Base-by-base conservation (phyloP, 1,140 invertebrate species). In the Phthorimaea operculella region DNA sequence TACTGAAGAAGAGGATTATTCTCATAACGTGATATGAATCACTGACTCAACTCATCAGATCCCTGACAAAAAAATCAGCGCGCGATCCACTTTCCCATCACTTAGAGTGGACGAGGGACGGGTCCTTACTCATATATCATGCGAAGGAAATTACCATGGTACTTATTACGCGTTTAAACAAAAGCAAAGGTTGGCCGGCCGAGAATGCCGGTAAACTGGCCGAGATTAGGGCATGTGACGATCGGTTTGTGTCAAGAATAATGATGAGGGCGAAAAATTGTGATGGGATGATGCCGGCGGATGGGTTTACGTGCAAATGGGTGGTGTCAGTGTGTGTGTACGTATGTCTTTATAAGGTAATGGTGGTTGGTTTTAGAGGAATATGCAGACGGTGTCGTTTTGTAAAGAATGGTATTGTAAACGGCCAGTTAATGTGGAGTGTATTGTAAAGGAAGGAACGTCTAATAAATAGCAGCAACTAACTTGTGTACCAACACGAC, bases 151-250 rank as follows among this genome's bases (percentile, higher is more conserved):
- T 76, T 76, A 76, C 76, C 59, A 70, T 59, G 56, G 62, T 62
- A 66, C 66, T 64, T 69, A 76, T 72, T 71, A 76, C 73, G 56
- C 66, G 62, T 66, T 73, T 66, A 72, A 72, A 74, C 70, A 70
- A 76, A 74, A 66, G 55, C 63, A 55, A 52, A 63, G 56, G 64
- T 58, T 64, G 60, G 44, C 3, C 16, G 21, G 36, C 36, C 36
- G 36, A 39, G 36, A 39, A 5, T 39, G 36, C 36, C 36, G n/a
- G 36, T 39, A 39, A 39, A 39, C 36, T 12, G 36, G 36, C 10
- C 8, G 4, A n/a, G 36, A 39, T 39, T 39, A 39, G 36, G 36
- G 36, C n/a, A 39, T 12, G 36, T 39, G 36, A 39, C 36, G 36
- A 39, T 39, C 36, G 36, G 36, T 39, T 39, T 39, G 36, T 39